phyloP scores from a whole-genome alignment of 2,888 invertebrate species.

The Homarus gammarus region DNA sequence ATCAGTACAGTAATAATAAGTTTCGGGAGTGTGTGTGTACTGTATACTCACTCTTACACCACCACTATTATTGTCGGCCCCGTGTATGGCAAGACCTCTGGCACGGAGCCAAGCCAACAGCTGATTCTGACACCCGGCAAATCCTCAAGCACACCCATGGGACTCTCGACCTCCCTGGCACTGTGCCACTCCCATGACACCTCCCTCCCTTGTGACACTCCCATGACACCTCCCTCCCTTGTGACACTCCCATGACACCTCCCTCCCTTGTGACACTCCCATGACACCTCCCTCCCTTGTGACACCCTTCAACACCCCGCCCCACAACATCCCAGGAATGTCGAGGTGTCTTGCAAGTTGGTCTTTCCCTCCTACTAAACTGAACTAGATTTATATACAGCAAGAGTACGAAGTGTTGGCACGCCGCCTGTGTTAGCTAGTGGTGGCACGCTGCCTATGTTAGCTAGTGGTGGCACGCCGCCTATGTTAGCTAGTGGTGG shows the following conservation, averaged over 20 bases:
- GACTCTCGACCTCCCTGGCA: neutral
- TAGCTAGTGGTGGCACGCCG: too few species aligned
- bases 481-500: too few species aligned
- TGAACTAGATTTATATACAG: too few species aligned
- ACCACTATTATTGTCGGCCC: neutral
- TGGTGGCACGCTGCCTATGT: too few species aligned
- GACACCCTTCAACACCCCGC: neutral
- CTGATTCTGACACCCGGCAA: constrained; percentile 38
- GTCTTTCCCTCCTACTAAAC: too few species aligned
- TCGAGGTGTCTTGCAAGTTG: too few species aligned
- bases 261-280: neutral
- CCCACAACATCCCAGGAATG: too few species aligned
- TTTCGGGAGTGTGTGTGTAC: neutral
- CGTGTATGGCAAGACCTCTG: constrained; percentile 35
- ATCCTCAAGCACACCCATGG: neutral
- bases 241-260: neutral
- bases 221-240: neutral
- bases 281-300: too few species aligned
- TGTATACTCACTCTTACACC: neutral
- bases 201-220: neutral
- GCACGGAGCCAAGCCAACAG: constrained; percentile 25
- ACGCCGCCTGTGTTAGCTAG: too few species aligned
- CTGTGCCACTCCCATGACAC: neutral
- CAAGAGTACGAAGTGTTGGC: too few species aligned
- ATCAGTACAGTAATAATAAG: neutral